Conservation (phyloP, 2,888 invertebrate species). For the Sinhomidia bicolor region DNA sequence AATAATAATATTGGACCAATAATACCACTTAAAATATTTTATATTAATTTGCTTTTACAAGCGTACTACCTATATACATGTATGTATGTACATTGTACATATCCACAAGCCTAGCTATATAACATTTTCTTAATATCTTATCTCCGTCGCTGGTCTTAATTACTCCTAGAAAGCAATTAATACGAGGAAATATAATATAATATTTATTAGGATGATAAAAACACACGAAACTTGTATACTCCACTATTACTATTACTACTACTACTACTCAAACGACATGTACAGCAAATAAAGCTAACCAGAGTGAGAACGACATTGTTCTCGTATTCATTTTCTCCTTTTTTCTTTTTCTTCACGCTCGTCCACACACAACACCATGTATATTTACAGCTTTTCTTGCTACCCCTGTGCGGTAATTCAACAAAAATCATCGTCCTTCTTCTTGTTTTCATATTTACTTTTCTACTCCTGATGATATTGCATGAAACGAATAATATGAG, state of each 20-base stretch:
- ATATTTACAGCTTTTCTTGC: background rate
- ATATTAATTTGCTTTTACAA: background rate
- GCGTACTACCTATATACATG: background rate
- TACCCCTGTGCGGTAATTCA: conserved; percentile 32
- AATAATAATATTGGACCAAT: background rate
- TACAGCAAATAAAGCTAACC: conserved; percentile 27
- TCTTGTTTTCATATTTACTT: conserved; percentile 44
- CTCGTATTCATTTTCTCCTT: background rate
- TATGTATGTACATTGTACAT: background rate
- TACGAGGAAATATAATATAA: conserved; percentile 77
- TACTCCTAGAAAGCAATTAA: conserved; percentile 76
- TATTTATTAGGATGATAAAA: conserved; percentile 74
- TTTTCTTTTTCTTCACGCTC: background rate
- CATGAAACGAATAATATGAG: conserved; percentile 36
- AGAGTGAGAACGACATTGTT: conserved; percentile 45
- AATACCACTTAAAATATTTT: background rate
- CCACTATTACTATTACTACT: too few relatives aligned
- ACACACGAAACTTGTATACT: conserved; percentile 4
- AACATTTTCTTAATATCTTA: conserved; percentile 48
- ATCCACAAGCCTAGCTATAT: too few relatives aligned
- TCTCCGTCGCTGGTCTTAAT: conserved; percentile 68
- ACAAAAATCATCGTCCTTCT: conserved; percentile 60
- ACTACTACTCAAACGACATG: background rate
- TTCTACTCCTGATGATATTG: background rate
- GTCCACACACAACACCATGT: too few relatives aligned